Base-by-base conservation (phyloP, 2,797 vertebrate species). In the Fundulus diaphanus region DNA sequence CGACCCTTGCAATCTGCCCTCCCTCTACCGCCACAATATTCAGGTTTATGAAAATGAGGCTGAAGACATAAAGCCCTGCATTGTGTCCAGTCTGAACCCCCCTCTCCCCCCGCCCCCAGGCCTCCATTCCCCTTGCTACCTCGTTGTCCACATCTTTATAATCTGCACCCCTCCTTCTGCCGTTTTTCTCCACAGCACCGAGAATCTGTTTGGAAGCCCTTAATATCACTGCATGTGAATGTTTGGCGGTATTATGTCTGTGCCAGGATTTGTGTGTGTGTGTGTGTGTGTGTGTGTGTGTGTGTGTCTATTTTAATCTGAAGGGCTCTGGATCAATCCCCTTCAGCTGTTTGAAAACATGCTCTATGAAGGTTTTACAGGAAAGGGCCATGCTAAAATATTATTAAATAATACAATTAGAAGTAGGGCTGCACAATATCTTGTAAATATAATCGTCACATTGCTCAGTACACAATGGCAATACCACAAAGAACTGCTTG, bases 21-120 rank as follows among this genome's bases (percentile, higher is more conserved):
- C 78, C 54, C 75, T 83, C 73, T 8, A 74, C 78, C 82, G 89
- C 81, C 68, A 91, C 89, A 89, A 91, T 93, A 93, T 94, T 91
- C 90, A 90, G 87, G 77, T 87, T 89, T 91, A 93, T 94, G 79
- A 89, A 93, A 94, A 95, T 92, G 76, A 92, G 86, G 78, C 68
- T 72, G 77, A 77, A 85, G 82, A 92, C 80, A 88, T 85, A 88
- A 84, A 79, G 78, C 78, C 73, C 68, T 46, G 77, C 74, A 89
- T 89, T 93, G 88, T 92, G 78, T 82, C 59, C 73, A 75, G 61
- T 65, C 68, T 73, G 61, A 51, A 27, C n/a, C 69, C 48, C 68
- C 71, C 61, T 0, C 70, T 57, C n/a, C 13, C 20, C 29, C n/a
- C 13, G 15, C 29, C 5, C 2, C 20, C 2, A 35, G 22, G 9